Evolutionary conservation across 2,888 invertebrate genomes (phyloP).

Genomic region (Lycia hirtaria): DNA sequence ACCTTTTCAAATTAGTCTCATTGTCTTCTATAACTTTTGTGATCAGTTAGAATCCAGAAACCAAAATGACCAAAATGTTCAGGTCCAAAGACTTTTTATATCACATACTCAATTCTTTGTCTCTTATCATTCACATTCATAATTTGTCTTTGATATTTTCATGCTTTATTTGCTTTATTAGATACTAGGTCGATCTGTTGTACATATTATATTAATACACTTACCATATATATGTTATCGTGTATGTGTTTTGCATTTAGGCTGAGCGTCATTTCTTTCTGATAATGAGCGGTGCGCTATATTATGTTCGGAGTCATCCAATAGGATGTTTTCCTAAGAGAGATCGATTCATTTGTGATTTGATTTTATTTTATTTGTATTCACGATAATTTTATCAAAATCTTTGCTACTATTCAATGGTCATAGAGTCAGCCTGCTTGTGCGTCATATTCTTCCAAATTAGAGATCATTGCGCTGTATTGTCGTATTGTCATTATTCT

Average conservation of each 20-base stretch:
- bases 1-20: no score
- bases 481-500: slow-evolving; percentile 53
- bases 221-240: no score
- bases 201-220: no score
- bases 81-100: neutral
- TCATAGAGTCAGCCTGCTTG: slow-evolving; percentile 17
- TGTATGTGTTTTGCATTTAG: no score
- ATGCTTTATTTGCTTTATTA: neutral
- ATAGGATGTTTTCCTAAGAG: no score
- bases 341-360: no score
- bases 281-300: no score
- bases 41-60: no score
- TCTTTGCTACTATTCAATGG: neutral
- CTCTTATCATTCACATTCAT: neutral
- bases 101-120: neutral
- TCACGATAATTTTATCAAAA: neutral
- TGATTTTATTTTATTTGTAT: no score
- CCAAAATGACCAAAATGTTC: neutral
- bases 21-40: no score
- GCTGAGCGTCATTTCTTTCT: no score
- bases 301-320: no score
- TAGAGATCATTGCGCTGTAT: slow-evolving; percentile 50
- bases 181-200: neutral
- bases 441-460: slow-evolving; percentile 54
- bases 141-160: neutral